phyloP scores from a whole-genome alignment of 2,888 invertebrate genomes.

The Drosophila bunnanda region DNA sequence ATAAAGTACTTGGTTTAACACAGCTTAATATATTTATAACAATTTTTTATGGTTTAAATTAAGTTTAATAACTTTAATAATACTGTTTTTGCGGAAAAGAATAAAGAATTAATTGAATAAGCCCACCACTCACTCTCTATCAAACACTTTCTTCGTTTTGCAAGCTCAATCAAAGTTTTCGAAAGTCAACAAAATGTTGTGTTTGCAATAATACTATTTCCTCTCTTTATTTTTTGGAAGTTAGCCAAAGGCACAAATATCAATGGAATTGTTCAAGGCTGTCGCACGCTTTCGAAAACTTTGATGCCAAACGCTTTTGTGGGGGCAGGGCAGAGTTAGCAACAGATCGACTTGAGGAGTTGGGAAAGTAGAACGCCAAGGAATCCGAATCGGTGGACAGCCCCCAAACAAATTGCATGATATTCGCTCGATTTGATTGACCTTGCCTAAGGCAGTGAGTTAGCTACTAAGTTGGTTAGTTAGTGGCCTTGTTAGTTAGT shows the following conservation, averaged over 20 bases:
- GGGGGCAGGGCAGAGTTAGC: slow-evolving; percentile 9
- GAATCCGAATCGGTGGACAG: slow-evolving; percentile 80
- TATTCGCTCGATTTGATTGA: slow-evolving; percentile 63
- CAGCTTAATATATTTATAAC: not conserved
- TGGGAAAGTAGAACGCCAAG: slow-evolving; percentile 23
- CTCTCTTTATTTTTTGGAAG: slow-evolving; percentile 13
- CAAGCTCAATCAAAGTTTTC: slow-evolving; percentile 82
- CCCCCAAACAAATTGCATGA: slow-evolving; percentile 81
- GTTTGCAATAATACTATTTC: slow-evolving; percentile 8
- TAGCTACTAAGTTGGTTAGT: slow-evolving; percentile 1
- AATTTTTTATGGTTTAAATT: not conserved
- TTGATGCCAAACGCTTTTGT: slow-evolving; percentile 69
- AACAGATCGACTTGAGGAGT: slow-evolving; percentile 37
- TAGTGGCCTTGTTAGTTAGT: slow-evolving; percentile 82
- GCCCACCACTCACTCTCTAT: not conserved
- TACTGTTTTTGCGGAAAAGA: too few relatives aligned
- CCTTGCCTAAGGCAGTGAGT: slow-evolving; percentile 43
- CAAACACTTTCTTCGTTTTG: not conserved
- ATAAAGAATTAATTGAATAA: too few relatives aligned
- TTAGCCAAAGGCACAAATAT: slow-evolving; percentile 69
- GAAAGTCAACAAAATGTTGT: slow-evolving; percentile 63
- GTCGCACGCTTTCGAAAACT: slow-evolving; percentile 85
- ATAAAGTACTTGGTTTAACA: not conserved
- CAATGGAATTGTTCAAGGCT: slow-evolving; percentile 83
- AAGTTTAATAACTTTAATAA: too few relatives aligned